Evolutionary conservation across 1,140 invertebrate species (phyloP).

Genomic region (Drosophila malerkotliana): DNA sequence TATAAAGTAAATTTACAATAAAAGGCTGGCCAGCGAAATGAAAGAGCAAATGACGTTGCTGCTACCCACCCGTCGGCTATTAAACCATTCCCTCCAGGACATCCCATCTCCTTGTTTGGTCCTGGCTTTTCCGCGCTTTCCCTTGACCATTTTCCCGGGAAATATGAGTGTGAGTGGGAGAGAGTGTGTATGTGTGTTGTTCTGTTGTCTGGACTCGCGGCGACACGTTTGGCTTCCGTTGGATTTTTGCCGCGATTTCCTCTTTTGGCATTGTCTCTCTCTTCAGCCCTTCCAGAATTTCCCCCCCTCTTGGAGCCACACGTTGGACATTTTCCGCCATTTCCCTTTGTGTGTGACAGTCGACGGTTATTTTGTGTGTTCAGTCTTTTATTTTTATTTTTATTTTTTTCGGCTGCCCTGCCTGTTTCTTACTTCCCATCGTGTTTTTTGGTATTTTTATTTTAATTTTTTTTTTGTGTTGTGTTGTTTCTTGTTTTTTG

Average conservation of each 20-base stretch:
- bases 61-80: conserved; percentile 31
- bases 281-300: conserved; percentile 8
- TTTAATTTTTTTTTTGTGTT: conserved; percentile 5
- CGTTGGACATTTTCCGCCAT: conserved; percentile 12
- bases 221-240: conserved; percentile 79
- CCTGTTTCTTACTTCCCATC: background rate
- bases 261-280: conserved; percentile 35
- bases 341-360: conserved; percentile 49
- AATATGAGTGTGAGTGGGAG: background rate
- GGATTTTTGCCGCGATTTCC: conserved; percentile 76
- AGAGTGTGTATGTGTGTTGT: conserved; percentile 22
- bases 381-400: conserved; percentile 27
- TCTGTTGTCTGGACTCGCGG: conserved; percentile 54
- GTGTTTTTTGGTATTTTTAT: conserved; percentile 2
- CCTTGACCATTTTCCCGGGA: conserved; percentile 4
- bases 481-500: conserved; percentile 39
- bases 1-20: conserved; percentile 82
- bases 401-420: conserved; percentile 20
- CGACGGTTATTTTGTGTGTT: conserved; percentile 45
- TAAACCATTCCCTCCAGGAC: conserved; percentile 9
- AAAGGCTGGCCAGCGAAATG: conserved; percentile 57
- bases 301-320: background rate
- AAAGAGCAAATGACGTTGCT: conserved; percentile 57
- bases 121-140: conserved; percentile 26
- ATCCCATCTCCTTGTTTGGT: background rate